Conservation (phyloP, 2,888 invertebrate species). For the Linnaemya tessellans region DNA sequence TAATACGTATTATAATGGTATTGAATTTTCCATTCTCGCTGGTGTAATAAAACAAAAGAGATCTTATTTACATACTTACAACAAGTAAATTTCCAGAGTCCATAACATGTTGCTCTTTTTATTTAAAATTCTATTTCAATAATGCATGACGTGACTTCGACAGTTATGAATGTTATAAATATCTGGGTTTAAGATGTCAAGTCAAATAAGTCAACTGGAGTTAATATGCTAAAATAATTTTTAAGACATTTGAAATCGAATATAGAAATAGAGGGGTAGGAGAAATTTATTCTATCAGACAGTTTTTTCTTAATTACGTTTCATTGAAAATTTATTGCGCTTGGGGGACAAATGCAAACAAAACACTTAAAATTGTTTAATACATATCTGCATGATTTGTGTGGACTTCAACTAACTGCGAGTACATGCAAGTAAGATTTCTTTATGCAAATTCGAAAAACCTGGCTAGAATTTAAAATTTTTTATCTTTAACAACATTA, state of each 20-base stretch:
- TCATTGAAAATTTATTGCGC: too few relatives aligned
- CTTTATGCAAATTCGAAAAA: too few relatives aligned
- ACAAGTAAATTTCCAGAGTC: conserved; percentile 11
- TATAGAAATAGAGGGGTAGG: background rate
- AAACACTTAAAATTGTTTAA: too few relatives aligned
- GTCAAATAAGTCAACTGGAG: conserved; percentile 64
- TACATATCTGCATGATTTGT: too few relatives aligned
- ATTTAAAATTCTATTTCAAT: conserved; percentile 11
- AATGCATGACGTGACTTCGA: background rate
- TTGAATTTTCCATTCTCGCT: background rate
- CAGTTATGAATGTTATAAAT: conserved; percentile 11
- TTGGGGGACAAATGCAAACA: too few relatives aligned
- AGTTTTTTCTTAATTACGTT: too few relatives aligned
- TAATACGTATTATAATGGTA: background rate
- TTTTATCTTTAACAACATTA: too few relatives aligned
- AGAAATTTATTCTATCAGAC: background rate
- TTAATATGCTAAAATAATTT: conserved; percentile 32
- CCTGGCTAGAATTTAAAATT: too few relatives aligned
- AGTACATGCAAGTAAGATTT: too few relatives aligned
- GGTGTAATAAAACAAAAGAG: background rate
- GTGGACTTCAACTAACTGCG: too few relatives aligned
- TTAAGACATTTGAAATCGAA: background rate
- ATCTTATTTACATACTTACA: background rate
- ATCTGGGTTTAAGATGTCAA: conserved; percentile 43
- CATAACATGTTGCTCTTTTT: conserved; percentile 1